These are phyloP conservation scores for Urocynchramus pylzowi DNA, from an alignment of 2,113 vertebrate species.

Conservation along the genomic window DNA sequence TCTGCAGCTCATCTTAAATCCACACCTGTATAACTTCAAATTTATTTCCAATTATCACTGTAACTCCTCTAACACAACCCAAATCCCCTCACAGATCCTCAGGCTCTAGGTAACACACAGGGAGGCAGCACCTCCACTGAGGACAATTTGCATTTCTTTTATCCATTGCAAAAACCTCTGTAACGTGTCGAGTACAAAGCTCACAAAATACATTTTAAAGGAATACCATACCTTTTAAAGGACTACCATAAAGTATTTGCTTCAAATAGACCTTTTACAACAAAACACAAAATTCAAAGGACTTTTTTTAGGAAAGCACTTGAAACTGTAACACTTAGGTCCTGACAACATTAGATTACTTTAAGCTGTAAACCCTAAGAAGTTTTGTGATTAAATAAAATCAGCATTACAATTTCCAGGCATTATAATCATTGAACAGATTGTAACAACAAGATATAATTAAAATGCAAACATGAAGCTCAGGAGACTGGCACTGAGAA, in stretches of 20 bases:
- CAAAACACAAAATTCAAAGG: slow-evolving; percentile 10
- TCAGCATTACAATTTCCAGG: slow-evolving; percentile 6
- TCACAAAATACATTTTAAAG: slow-evolving; percentile 37
- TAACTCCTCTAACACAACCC: not conserved
- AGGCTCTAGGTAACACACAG: not conserved
- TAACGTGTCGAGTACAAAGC: not conserved
- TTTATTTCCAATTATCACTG: not conserved
- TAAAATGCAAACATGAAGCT: slow-evolving; percentile 44
- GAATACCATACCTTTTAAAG: slow-evolving; percentile 38
- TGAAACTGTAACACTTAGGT: slow-evolving; percentile 27
- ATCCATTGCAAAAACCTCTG: not conserved
- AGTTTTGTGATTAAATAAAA: slow-evolving; percentile 34
- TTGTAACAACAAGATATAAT: slow-evolving; percentile 4
- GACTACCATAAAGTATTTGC: slow-evolving; percentile 20
- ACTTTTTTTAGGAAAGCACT: slow-evolving; percentile 50
- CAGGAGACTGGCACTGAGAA: not conserved
- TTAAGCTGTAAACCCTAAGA: slow-evolving; percentile 45
- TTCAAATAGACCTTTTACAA: slow-evolving; percentile 26
- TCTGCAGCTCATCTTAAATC: not conserved
- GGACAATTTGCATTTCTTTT: not conserved
- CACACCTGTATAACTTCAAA: not conserved
- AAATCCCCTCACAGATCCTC: not conserved
- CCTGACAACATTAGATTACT: slow-evolving; percentile 38
- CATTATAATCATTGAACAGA: slow-evolving; percentile 17
- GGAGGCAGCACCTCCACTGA: not conserved